Evolutionary conservation across 2,888 invertebrate species (phyloP).

Genomic region (Agrochola lota): DNA sequence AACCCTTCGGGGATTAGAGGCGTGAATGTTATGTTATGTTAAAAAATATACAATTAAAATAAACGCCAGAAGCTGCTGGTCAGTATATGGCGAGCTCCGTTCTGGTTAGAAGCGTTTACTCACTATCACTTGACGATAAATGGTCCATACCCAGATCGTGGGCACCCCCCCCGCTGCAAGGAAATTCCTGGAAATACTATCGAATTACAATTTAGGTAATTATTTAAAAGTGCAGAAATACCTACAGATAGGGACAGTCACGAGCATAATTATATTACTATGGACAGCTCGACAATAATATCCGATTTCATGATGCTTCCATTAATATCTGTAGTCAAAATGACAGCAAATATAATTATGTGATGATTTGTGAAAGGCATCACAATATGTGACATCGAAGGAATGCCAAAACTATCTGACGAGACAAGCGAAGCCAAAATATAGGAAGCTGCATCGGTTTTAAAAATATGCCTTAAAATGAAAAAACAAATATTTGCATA

Average conservation of each 20-base stretch:
- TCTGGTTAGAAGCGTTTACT: neutral
- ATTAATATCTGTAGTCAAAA: neutral
- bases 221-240: neutral
- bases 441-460: no score
- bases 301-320: neutral
- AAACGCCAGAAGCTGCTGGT: neutral
- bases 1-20: no score
- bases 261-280: neutral
- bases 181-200: neutral
- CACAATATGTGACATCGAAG: neutral
- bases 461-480: no score
- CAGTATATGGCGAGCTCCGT: no score
- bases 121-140: neutral
- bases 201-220: neutral
- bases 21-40: no score
- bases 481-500: no score
- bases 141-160: neutral
- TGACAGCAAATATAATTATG: neutral
- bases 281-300: neutral
- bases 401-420: no score
- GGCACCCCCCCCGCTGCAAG: neutral
- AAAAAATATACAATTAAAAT: neutral
- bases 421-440: no score
- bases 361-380: neutral
- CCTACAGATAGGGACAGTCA: neutral